Percentiles rank a stretch among this genome's conserved stretches.
Evolutionary conservation across 2,797 vertebrate genomes (phyloP).

Genomic region (Hirundo rustica): DNA sequence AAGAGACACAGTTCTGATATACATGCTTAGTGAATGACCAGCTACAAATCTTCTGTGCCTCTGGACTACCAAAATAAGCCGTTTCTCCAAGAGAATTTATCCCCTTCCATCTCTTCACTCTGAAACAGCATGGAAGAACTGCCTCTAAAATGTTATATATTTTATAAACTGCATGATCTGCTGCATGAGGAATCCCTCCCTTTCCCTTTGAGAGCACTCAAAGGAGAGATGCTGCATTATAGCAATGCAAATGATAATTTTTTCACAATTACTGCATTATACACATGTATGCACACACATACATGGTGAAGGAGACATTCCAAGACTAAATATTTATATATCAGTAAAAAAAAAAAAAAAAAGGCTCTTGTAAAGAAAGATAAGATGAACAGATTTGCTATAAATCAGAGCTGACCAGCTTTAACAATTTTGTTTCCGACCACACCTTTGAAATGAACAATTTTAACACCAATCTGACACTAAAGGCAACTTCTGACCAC

Average conservation of each 20-base stretch:
- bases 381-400: not conserved
- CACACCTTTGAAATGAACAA: not conserved
- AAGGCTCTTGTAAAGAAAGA: not conserved
- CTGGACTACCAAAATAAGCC: not conserved
- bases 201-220: not conserved
- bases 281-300: not conserved
- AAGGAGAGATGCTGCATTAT: not conserved
- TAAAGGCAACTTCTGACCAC: not conserved
- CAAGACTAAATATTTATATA: not conserved
- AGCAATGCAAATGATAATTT: fast-evolving
- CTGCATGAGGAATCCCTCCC: not conserved
- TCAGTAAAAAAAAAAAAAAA: not conserved
- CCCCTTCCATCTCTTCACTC: not conserved
- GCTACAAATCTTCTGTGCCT: not conserved
- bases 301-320: not conserved
- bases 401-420: not conserved
- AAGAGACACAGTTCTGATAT: not conserved
- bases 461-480: not conserved
- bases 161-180: not conserved
- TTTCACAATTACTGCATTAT: not conserved
- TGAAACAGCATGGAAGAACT: not conserved
- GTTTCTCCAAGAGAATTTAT: not conserved
- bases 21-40: not conserved
- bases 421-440: not conserved
- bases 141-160: not conserved